Evolutionary conservation across 2,113 vertebrate species (phyloP), one percentile per base, ranked within the genome.

Genomic region (Erinaceus europaeus): DNA sequence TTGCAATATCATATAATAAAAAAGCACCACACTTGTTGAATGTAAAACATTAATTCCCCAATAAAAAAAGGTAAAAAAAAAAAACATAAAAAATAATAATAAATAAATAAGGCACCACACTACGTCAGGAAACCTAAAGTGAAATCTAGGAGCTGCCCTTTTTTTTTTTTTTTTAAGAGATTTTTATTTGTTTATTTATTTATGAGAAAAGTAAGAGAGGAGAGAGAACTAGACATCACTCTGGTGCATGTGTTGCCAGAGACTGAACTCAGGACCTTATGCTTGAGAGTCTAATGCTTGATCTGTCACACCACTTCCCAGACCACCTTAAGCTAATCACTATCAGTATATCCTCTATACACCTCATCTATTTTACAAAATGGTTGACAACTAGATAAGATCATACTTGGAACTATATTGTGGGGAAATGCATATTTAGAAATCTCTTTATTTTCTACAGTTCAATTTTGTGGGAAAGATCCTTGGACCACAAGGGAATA

Each of bases 401-500:
- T 75, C 38, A 25, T 8, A 34, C 65, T 1, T 71, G n/a, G 40
- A 76, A 87, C 48, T 80, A 12, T 83, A 91, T 88, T 53, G 44
- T 77, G 50, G 25, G 40, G 73, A 27, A 34, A 62, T 46, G 5
- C 29, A 0, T 73, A 75, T 78, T 93, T 86, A 92, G 65, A 90
- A 74, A 69, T 71, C 12, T 84, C 52, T 65, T 79, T 72, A 25
- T 57, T 94, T 50, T 55, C 87, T 96, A 74, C 95, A 99, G 99
- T 99, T 99, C 96, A 99, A 99, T 95, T 99, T 99, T 71, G 99
- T 99, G 92, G 99, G 99, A 52, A 99, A 99, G 96, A 99, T 99
- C 96, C 97, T 99, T 95, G 99, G 99, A 95, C 99, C 99, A 84
- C 99, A 99, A 97, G 99, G 99, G 76, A 99, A 99, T 96, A 99